These are phyloP conservation scores for Steatocranus sp. DNA, from an alignment of 2,797 vertebrate genomes.

Conservation along the genomic window DNA sequence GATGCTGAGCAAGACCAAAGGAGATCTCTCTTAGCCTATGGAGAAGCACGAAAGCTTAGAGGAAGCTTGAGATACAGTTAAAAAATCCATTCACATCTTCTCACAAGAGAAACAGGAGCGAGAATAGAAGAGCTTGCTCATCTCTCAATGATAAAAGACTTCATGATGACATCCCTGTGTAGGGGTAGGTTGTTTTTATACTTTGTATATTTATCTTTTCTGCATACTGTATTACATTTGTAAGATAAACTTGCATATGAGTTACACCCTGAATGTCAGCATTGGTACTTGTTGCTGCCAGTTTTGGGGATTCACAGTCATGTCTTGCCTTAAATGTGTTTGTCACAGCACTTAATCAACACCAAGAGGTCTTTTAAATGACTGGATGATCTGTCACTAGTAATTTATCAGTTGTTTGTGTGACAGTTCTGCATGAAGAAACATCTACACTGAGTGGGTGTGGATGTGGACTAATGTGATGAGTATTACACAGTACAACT, in stretches of 20 bases:
- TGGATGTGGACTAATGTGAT: not conserved
- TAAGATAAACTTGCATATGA: not conserved
- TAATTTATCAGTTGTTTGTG: slow-evolving; percentile 14
- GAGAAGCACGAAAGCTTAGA: slow-evolving; percentile 7
- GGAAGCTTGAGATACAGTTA: slow-evolving; percentile 42
- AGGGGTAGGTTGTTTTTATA: slow-evolving; percentile 54
- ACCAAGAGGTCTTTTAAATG: not conserved
- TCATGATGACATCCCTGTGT: slow-evolving; percentile 55
- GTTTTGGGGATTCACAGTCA: not conserved
- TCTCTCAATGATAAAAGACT: slow-evolving; percentile 41
- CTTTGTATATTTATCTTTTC: not conserved
- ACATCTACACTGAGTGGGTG: not conserved
- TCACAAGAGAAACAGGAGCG: not conserved
- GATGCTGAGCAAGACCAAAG: slow-evolving; percentile 46
- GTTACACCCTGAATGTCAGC: not conserved
- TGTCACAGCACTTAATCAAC: slow-evolving; percentile 29
- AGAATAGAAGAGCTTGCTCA: slow-evolving; percentile 18
- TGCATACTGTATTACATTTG: not conserved
- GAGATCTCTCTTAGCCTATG: slow-evolving; percentile 39
- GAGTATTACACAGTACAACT: not conserved
- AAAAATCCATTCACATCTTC: slow-evolving; percentile 45
- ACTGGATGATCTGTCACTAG: slow-evolving; percentile 24
- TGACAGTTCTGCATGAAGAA: not conserved
- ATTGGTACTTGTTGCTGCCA: not conserved
- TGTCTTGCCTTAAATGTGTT: slow-evolving; percentile 4